Percentiles rank a stretch among this genome's conserved stretches.
Conservation (phyloP, 1,140 invertebrate genomes). For the Lanistes nyassanus region DNA sequence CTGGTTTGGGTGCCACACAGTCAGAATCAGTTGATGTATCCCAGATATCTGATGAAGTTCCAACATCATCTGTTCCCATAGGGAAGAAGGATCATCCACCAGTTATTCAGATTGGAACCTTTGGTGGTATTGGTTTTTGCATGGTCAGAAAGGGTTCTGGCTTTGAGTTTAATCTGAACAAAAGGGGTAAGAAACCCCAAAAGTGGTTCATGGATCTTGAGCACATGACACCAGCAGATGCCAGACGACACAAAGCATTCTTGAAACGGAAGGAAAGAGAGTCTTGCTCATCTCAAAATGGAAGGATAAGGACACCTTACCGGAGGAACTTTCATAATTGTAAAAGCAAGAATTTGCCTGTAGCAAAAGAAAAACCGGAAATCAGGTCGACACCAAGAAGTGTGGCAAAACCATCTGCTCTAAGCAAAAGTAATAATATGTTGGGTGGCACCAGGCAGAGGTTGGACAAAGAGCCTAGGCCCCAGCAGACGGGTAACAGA, state of each 20-base stretch:
- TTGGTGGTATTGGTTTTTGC: conserved; percentile 13
- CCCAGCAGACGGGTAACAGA: too few relatives aligned
- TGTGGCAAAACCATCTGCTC: too few relatives aligned
- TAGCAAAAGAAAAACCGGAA: too few relatives aligned
- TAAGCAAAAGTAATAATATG: too few relatives aligned
- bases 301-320: background rate
- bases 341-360: too few relatives aligned
- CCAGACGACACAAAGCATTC: conserved; percentile 12
- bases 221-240: conserved; percentile 10
- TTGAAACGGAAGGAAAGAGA: conserved; percentile 4
- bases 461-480: too few relatives aligned
- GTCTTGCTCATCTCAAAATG: background rate
- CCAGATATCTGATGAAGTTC: too few relatives aligned
- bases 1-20: too few relatives aligned
- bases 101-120: conserved; percentile 16
- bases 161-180: conserved; percentile 6
- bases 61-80: too few relatives aligned
- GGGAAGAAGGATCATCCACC: background rate
- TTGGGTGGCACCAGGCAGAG: too few relatives aligned
- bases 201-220: conserved; percentile 19
- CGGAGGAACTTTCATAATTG: background rate
- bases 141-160: conserved; percentile 12
- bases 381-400: too few relatives aligned
- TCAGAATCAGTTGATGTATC: too few relatives aligned
- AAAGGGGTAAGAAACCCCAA: conserved; percentile 18